Percentiles rank a stretch among this genome's conserved stretches.
phyloP scores from a whole-genome alignment of 2,888 invertebrate genomes.

The Eupeodes luniger region DNA sequence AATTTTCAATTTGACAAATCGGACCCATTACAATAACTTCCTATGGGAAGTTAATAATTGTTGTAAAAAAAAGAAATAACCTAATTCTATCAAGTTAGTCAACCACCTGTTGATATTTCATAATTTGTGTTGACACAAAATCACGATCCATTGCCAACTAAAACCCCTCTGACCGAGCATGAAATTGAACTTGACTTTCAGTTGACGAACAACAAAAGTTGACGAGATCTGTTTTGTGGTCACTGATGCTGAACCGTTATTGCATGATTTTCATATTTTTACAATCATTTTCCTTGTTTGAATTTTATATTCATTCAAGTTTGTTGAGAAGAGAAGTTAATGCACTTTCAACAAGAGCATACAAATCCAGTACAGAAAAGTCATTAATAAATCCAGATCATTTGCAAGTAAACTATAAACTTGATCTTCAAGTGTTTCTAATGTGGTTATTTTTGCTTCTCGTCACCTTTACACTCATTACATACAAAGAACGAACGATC shows the following conservation, averaged over 20 bases:
- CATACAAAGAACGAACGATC: slow-evolving; percentile 36
- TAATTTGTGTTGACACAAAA: slow-evolving; percentile 8
- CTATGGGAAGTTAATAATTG: background rate
- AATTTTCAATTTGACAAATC: no score
- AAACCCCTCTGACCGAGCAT: slow-evolving; percentile 48
- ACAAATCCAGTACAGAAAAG: background rate
- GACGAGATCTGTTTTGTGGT: background rate
- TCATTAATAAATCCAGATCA: slow-evolving; percentile 61
- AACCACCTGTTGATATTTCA: slow-evolving; percentile 16
- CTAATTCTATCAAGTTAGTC: background rate
- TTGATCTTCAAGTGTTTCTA: slow-evolving; percentile 62
- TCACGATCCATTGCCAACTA: background rate
- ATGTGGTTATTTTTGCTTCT: slow-evolving; percentile 62
- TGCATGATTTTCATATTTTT: slow-evolving; percentile 45
- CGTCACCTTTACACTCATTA: slow-evolving; percentile 53
- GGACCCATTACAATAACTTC: no score
- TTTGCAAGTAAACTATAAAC: slow-evolving; percentile 56
- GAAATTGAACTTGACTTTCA: slow-evolving; percentile 68
- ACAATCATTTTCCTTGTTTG: slow-evolving; percentile 26
- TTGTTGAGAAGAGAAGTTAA: slow-evolving; percentile 20
- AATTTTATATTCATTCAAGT: slow-evolving; percentile 8
- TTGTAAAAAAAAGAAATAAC: background rate
- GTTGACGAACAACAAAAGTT: slow-evolving; percentile 5
- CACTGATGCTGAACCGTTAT: background rate
- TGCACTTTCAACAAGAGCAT: slow-evolving; percentile 31